Evolutionary conservation across 2,888 invertebrate genomes (phyloP), one percentile per base, ranked within the genome.

Genomic region (Thymelicus sylvestris): DNA sequence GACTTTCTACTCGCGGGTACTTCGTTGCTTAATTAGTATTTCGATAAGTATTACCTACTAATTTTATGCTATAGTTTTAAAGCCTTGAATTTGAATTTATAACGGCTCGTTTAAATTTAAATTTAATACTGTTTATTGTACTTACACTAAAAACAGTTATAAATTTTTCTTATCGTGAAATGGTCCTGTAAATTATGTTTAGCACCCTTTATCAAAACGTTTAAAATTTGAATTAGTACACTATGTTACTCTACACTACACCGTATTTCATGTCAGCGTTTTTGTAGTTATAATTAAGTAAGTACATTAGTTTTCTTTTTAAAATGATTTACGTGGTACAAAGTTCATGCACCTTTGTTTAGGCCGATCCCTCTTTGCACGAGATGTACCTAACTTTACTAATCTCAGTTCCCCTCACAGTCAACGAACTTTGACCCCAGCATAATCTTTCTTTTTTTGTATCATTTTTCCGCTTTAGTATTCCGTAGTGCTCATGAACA

Each of bases 261-360:
- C 8, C 6, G 15, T 50, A 7, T 7, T 7, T 50, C 48, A 50
- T 50, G 48, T 50, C 48, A 15, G 15, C 48, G n/a, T n/a, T 50
- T 50, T 50, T 50, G 7, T 50, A 50, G 6, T n/a, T 41, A 8
- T 41, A 50, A 50, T 50, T n/a, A 50, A n/a, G 48, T n/a, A 50
- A n/a, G 48, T 50, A 6, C 7, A 50, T 41, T 41, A 8, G 41
- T 41, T 41, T 41, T 41, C 7, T 44, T 44, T 44, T 44, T 12
- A 44, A 12, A 44, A 44, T 12, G 44, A 44, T 12, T 44, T 10
- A 44, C 12, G 7, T 7, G 7, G 19, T 52, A 52, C 7, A 19
- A 52, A 52, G 50, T 52, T 52, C 15, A 63, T n/a, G 24, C 31
- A n/a, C 12, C 31, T 48, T 48, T 63, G 41, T 61, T 48, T 63